Conservation (phyloP, 2,797 vertebrate species). For the Oryzias sinensis region DNA sequence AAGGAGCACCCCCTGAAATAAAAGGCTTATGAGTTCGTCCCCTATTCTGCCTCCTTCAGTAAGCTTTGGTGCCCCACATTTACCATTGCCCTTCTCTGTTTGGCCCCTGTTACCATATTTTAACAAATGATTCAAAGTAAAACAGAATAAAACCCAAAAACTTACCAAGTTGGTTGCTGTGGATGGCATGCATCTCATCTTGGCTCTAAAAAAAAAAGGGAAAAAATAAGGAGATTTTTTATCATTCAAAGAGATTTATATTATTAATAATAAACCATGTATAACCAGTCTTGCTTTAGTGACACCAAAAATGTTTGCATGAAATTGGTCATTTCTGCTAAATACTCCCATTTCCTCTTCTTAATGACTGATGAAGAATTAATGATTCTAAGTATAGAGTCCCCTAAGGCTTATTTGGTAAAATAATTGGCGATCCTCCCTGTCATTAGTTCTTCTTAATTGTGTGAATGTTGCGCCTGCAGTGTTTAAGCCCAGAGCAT, state of each 20-base stretch:
- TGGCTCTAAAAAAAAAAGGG: conserved; percentile 70
- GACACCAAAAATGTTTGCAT: conserved; percentile 9
- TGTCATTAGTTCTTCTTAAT: conserved; percentile 68
- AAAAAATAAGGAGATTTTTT: conserved; percentile 18
- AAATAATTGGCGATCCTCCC: conserved; percentile 62
- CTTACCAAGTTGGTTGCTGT: conserved; percentile 76
- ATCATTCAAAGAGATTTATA: conserved; percentile 36
- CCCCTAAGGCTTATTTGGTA: conserved; percentile 62
- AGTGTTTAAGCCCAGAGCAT: conserved; percentile 49
- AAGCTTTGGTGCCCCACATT: background rate
- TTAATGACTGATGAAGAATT: conserved; percentile 65
- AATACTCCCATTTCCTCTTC: conserved; percentile 34
- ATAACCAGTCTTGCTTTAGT: conserved; percentile 13
- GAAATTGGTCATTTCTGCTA: conserved; percentile 20
- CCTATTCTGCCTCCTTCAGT: conserved; percentile 1
- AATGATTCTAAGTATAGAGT: conserved; percentile 52
- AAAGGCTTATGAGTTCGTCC: conserved; percentile 2
- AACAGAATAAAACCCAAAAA: conserved; percentile 16
- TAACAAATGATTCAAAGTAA: background rate
- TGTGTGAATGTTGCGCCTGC: conserved; percentile 64
- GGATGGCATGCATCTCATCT: conserved; percentile 54
- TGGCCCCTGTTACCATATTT: background rate
- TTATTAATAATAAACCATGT: conserved; percentile 43
- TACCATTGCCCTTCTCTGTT: background rate
- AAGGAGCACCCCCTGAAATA: background rate